phyloP scores from a whole-genome alignment of 2,888 invertebrate genomes.

The Drosophila anomelani region DNA sequence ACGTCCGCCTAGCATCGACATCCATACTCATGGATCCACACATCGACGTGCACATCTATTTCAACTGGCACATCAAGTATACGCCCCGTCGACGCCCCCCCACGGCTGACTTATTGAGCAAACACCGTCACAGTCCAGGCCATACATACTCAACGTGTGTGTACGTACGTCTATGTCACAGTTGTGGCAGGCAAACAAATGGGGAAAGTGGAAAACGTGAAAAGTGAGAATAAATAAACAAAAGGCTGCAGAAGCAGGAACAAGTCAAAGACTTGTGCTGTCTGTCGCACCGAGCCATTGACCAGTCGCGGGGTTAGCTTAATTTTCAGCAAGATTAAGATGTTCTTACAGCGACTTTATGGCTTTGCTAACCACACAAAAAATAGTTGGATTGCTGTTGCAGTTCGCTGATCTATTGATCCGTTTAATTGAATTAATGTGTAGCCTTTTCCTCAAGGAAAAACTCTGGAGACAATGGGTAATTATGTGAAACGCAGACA shows the following conservation, averaged over 20 bases:
- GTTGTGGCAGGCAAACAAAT: slow-evolving; percentile 42
- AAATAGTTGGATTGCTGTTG: background rate
- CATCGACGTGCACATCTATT: slow-evolving; percentile 22
- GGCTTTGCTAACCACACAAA: background rate
- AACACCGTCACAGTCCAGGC: slow-evolving; percentile 16
- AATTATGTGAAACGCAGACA: slow-evolving; percentile 6
- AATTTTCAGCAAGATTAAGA: slow-evolving; percentile 29
- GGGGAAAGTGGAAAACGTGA: slow-evolving; percentile 63
- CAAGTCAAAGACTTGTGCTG: slow-evolving; percentile 35
- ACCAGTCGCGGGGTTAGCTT: slow-evolving; percentile 30
- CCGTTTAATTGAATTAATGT: slow-evolving; percentile 36
- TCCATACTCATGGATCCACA: slow-evolving; percentile 12
- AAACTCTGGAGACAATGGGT: background rate
- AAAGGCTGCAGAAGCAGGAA: slow-evolving; percentile 14
- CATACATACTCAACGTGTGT: slow-evolving; percentile 11
- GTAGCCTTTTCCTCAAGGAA: slow-evolving; percentile 11
- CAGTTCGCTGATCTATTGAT: slow-evolving; percentile 22
- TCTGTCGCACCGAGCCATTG: slow-evolving; percentile 20
- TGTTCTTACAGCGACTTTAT: slow-evolving; percentile 16
- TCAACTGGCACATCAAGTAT: slow-evolving; percentile 65
- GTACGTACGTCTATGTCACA: slow-evolving; percentile 27
- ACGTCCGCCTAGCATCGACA: slow-evolving; percentile 9
- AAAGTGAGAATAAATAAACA: slow-evolving; percentile 71
- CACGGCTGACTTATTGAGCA: slow-evolving; percentile 33
- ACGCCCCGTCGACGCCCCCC: slow-evolving; percentile 59